Base-by-base conservation (phyloP, 1,140 invertebrate species). In the Arctopsyche grandis region DNA sequence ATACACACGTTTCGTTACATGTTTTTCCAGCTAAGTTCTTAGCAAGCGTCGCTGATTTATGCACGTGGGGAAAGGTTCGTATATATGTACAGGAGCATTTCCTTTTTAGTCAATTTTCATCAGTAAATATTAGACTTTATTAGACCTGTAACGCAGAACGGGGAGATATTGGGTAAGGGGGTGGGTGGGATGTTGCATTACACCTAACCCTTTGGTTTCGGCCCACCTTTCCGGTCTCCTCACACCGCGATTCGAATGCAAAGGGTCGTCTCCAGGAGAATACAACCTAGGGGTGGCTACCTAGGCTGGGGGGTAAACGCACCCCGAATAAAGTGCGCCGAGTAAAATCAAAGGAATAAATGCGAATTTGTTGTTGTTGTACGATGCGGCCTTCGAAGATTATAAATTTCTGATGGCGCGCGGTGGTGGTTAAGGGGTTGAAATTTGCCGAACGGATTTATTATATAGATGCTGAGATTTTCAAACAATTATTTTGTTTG, bases 41-140 rank as follows among this genome's bases (percentile, higher is more conserved):
- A 38, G 29, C 29, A 7, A 38, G 29, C 3, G 29, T 38, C 7
- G 7, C 7, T 38, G 29, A 38, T 38, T 38, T 38, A 38, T 38
- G 7, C 7, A 38, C 7, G 7, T 4, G 26, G 63, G 7, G 10
- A 14, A 52, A 60, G 58, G 21, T 26, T 66, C 21, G 24, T 66
- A 19, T 66, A 29, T 46, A 73, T 38, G 74, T 69, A 70, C 24
- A 56, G 43, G 73, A 76, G 73, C 63, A 29, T 79, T 80, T 80
- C 81, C 81, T 82, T 83, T 80, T 83, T 83, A 83, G 79, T 81
- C 78, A 81, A 83, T 83, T 83, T 83, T 83, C 81, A 81, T 83
- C 79, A 79, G 81, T 80, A 83, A 83, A 83, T 83, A 83, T 83
- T 83, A 70, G 81, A 77, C 80, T 83, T 83, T 83, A 83, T 83